A percentile compares a stretch with the other conserved stretches of the same genome.
Conservation (phyloP, 92 coral and sea anemone genomes). For the Porites divaricata region DNA sequence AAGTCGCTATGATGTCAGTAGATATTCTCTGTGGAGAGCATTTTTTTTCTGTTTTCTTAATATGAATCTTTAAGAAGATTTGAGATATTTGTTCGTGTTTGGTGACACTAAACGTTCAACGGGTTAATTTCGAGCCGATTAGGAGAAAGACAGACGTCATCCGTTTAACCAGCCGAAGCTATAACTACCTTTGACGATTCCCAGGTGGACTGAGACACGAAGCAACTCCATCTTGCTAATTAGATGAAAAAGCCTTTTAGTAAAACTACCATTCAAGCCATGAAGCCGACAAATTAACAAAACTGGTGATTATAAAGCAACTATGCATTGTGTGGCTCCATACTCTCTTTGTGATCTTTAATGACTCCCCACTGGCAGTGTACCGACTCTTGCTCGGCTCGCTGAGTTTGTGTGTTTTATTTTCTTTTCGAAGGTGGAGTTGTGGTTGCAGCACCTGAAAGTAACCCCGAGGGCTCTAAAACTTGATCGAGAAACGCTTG, state of each 20-base stretch:
- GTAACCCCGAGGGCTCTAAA: slow-evolving; percentile 26
- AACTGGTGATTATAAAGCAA: slow-evolving; percentile 31
- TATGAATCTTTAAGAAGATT: background rate
- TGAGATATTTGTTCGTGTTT: background rate
- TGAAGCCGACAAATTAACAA: slow-evolving; percentile 39
- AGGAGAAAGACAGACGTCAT: background rate
- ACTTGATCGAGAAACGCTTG: background rate
- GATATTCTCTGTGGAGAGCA: background rate
- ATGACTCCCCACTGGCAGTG: slow-evolving; percentile 14
- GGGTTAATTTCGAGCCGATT: slow-evolving; percentile 20
- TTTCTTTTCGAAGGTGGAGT: background rate
- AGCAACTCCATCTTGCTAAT: slow-evolving; percentile 17
- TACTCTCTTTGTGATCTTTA: slow-evolving; percentile 6
- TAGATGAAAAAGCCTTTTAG: slow-evolving; percentile 38
- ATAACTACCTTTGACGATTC: background rate
- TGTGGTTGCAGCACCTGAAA: slow-evolving; percentile 21
- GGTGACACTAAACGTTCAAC: background rate
- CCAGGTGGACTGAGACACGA: background rate
- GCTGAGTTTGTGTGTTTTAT: slow-evolving; percentile 14
- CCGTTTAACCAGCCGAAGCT: background rate
- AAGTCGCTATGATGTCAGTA: too few relatives aligned
- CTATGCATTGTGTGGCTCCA: slow-evolving; percentile 12
- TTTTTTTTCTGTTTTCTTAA: background rate
- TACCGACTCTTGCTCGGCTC: slow-evolving; percentile 10
- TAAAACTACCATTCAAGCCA: slow-evolving; percentile 18